Evolutionary conservation across 2,113 vertebrate genomes (phyloP).

Genomic region (Rhinichthys klamathensis): DNA sequence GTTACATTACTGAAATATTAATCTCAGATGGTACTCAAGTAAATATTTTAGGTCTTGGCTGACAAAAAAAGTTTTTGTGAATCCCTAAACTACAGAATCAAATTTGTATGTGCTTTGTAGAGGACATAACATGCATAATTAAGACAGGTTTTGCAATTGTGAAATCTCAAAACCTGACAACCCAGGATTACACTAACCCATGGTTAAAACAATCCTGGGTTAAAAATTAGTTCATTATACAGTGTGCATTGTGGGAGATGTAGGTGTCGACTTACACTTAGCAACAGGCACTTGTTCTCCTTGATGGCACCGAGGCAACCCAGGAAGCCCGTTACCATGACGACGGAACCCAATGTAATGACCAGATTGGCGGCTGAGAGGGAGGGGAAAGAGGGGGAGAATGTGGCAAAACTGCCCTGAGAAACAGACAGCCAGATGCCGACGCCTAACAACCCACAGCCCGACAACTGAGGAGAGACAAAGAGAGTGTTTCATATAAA

Average conservation of each 20-base stretch:
- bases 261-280: conserved; percentile 85
- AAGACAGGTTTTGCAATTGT: background rate
- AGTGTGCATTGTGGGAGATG: conserved; percentile 33
- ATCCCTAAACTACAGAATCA: background rate
- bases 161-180: background rate
- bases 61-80: background rate
- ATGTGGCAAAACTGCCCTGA: conserved; percentile 95
- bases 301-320: conserved; percentile 98
- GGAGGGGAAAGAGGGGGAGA: conserved; percentile 95
- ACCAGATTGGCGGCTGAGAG: conserved; percentile 96
- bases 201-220: background rate
- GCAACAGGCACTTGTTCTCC: conserved; percentile 97
- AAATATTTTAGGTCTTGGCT: background rate
- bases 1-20: background rate
- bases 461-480: conserved; percentile 85
- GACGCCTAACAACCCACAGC: conserved; percentile 93
- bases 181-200: background rate
- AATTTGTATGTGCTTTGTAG: background rate
- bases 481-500: conserved; percentile 42
- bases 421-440: conserved; percentile 98
- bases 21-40: background rate
- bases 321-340: conserved; percentile 97
- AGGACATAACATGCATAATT: background rate
- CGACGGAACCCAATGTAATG: conserved; percentile 89
- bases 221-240: background rate